A percentile compares a stretch with the other conserved stretches of the same genome.
phyloP scores from a whole-genome alignment of 2,113 vertebrate species.

The Solenodon paradoxus region DNA sequence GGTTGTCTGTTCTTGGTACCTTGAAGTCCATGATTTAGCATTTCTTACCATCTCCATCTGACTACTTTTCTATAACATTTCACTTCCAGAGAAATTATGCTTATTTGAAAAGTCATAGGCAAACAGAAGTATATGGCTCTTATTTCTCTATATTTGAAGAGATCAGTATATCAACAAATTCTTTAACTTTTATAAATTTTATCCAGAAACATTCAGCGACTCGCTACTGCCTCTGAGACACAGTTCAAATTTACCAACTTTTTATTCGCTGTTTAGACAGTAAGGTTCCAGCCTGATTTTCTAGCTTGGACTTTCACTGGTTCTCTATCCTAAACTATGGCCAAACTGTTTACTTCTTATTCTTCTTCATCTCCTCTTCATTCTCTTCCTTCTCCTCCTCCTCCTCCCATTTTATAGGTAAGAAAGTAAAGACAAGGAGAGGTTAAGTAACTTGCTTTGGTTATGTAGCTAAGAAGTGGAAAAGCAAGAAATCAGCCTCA shows the following conservation, averaged over 20 bases:
- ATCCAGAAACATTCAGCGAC: not conserved
- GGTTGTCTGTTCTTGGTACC: not conserved
- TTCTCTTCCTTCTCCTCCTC: no score
- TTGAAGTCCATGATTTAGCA: not conserved
- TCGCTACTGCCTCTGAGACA: not conserved
- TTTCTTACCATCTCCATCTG: not conserved
- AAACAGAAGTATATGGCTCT: not conserved
- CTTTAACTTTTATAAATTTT: not conserved
- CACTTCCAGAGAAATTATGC: not conserved
- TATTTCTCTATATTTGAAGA: slow-evolving; percentile 12
- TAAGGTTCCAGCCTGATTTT: not conserved
- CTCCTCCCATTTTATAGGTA: not conserved
- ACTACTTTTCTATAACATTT: slow-evolving; percentile 7
- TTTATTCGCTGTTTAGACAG: not conserved
- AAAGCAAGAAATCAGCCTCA: not conserved
- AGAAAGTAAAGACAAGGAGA: not conserved
- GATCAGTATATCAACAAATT: not conserved
- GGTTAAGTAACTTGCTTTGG: not conserved
- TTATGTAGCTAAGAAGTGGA: not conserved
- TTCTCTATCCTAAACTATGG: not conserved
- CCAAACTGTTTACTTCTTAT: not conserved
- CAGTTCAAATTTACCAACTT: not conserved
- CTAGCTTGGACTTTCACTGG: not conserved
- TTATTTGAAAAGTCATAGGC: slow-evolving; percentile 34
- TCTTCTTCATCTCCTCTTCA: no score